Evolutionary conservation across 2,113 vertebrate species (phyloP).

Genomic region (Prionailurus viverrinus): DNA sequence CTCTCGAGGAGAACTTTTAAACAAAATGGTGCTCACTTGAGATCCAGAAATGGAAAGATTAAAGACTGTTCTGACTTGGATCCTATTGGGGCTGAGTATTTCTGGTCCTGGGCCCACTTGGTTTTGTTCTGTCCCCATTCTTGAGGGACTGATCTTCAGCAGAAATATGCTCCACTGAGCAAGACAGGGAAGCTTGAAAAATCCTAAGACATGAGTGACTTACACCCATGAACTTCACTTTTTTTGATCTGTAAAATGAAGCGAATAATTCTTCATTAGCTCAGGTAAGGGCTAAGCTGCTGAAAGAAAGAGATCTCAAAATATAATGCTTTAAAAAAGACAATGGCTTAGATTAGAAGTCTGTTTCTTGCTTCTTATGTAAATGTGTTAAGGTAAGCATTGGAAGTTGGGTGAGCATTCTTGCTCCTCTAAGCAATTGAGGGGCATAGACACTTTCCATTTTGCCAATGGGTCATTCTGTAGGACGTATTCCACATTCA

Average conservation of each 20-base stretch:
- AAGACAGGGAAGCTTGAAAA: neutral
- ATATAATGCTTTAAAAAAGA: neutral
- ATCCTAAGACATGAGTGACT: neutral
- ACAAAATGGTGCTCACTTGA: neutral
- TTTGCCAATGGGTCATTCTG: neutral
- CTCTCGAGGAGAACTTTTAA: neutral
- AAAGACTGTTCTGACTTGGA: neutral
- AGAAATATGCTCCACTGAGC: neutral
- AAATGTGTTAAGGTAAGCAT: neutral
- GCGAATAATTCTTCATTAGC: neutral
- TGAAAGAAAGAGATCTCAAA: neutral
- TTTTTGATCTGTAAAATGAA: conserved; percentile 3
- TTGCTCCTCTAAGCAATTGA: neutral
- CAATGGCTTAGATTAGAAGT: neutral
- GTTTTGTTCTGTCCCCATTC: neutral
- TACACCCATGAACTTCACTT: neutral
- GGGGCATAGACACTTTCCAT: neutral
- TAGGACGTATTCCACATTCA: neutral
- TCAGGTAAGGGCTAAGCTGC: neutral
- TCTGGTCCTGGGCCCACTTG: neutral
- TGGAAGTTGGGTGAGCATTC: neutral
- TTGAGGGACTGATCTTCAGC: neutral
- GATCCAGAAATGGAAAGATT: neutral
- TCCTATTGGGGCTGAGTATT: neutral
- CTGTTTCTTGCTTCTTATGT: neutral